These are phyloP conservation scores for Priocnemis perturbator DNA, from an alignment of 2,888 invertebrate species.

Conservation along the genomic window DNA sequence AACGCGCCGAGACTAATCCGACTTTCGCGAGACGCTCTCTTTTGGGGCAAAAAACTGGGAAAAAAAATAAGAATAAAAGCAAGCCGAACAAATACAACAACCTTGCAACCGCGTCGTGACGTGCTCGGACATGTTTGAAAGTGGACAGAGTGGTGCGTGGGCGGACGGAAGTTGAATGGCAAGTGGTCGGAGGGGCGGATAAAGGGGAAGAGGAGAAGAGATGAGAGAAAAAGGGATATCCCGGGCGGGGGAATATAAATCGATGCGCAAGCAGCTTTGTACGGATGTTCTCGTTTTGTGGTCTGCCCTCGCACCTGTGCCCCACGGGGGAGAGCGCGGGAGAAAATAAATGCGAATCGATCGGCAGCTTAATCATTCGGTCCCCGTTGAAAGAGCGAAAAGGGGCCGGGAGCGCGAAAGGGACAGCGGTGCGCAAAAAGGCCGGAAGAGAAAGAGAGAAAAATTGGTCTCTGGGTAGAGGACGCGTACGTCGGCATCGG, in stretches of 20 bases:
- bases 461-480: constrained; percentile 3
- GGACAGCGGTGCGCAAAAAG: neutral
- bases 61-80: neutral
- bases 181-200: constrained; percentile 4
- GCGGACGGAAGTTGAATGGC: neutral
- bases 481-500: no score
- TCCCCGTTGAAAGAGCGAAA: constrained; percentile 48
- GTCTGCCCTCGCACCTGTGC: constrained; percentile 54
- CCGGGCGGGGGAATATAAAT: constrained; percentile 45
- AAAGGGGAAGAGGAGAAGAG: neutral
- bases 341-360: constrained; percentile 61
- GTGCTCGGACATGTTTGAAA: constrained; percentile 19
- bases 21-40: no score
- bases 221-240: constrained; percentile 15
- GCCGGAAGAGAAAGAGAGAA: constrained; percentile 6
- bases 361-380: constrained; percentile 58
- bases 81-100: no score
- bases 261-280: constrained; percentile 55
- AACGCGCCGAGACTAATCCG: no score
- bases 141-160: constrained; percentile 8
- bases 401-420: constrained; percentile 11
- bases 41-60: neutral
- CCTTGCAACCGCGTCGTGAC: constrained; percentile 1
- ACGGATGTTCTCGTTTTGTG: constrained; percentile 56
- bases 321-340: constrained; percentile 31